Evolutionary conservation across 2,797 vertebrate genomes (phyloP), one percentile per base, ranked within the genome.

Genomic region (Danio choprae): DNA sequence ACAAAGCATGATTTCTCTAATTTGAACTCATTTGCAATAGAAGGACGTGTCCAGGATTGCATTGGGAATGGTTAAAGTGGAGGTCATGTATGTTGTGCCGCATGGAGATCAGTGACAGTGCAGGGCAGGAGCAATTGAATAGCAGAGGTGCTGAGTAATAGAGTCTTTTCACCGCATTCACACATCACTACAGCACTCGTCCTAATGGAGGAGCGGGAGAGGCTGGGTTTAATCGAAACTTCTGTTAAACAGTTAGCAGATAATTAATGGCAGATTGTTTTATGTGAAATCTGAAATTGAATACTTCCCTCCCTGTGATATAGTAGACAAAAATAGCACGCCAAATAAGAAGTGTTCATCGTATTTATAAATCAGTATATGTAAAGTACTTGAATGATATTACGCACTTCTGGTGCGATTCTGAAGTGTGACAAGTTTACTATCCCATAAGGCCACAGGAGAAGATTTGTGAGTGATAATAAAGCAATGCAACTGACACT

Each of bases 71-170:
- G 64, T 80, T 36, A 43, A 7, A 4, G 16, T 84, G 67, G 77
- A 55, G 85, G 77, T 82, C 81, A 84, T 78, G 8, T 70, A 62
- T 44, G 20, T 4, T 4, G 83, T 86, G 67, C 60, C 7, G 76
- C 41, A 75, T 74, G 22, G 51, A 38, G 36, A 43, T 84, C 59
- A 13, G 44, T 80, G 51, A 76, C 81, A 71, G 84, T 40, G 77
- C 51, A n/a, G 72, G 59, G 67, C 65, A 76, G 62, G 81, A 78
- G 46, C 7, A 6, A 63, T 63, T 8, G 48, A 55, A 60, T 41
- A 64, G 50, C 68, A 64, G 50, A 73, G 63, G 72, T 87, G 85
- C 87, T 85, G 85, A 84, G 77, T 83, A 85, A 81, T 80, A 79
- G 73, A 68, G 79, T 81, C 51, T 70, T 77, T 43, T 77, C 65